Evolutionary conservation across 2,888 invertebrate species (phyloP).

Genomic region (Cerceris rybyensis): DNA sequence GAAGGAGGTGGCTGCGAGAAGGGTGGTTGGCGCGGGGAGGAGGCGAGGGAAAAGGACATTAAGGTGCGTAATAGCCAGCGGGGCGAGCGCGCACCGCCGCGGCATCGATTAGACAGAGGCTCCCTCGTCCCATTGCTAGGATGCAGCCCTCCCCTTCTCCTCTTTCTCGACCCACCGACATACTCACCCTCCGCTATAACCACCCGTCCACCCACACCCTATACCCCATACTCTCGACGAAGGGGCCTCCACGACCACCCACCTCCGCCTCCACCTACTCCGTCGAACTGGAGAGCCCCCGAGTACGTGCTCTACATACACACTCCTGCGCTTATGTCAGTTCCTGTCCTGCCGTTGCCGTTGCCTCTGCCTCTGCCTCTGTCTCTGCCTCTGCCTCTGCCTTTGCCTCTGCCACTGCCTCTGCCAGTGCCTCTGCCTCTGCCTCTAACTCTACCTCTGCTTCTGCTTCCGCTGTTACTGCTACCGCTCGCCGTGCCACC

Average conservation of each 20-base stretch:
- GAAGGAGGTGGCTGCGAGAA: conserved; percentile 64
- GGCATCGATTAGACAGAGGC: conserved; percentile 82
- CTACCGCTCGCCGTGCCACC: conserved; percentile 51
- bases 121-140: conserved; percentile 75
- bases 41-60: conserved; percentile 78
- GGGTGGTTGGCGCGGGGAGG: conserved; percentile 57
- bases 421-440: conserved; percentile 12
- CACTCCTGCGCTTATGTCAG: conserved; percentile 77
- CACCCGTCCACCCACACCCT: conserved; percentile 57
- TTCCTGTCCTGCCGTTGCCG: conserved; percentile 69
- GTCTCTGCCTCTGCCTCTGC: conserved; percentile 31
- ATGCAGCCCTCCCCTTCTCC: conserved; percentile 71
- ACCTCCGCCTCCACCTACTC: conserved; percentile 68
- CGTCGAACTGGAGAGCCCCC: conserved; percentile 77
- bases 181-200: conserved; percentile 59
- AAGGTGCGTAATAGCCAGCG: conserved; percentile 82
- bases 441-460: conserved; percentile 7
- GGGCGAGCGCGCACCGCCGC: conserved; percentile 81
- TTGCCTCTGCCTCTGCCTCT: conserved; percentile 44
- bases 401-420: conserved; percentile 24
- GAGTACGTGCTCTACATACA: conserved; percentile 81
- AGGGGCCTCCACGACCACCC: conserved; percentile 69
- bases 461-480: conserved; percentile 41
- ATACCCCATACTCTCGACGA: conserved; percentile 57
- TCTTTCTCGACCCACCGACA: conserved; percentile 55